Percentiles rank a stretch among this genome's conserved stretches.
Evolutionary conservation across 2,888 invertebrate genomes (phyloP).

Genomic region (Patella caerulea): DNA sequence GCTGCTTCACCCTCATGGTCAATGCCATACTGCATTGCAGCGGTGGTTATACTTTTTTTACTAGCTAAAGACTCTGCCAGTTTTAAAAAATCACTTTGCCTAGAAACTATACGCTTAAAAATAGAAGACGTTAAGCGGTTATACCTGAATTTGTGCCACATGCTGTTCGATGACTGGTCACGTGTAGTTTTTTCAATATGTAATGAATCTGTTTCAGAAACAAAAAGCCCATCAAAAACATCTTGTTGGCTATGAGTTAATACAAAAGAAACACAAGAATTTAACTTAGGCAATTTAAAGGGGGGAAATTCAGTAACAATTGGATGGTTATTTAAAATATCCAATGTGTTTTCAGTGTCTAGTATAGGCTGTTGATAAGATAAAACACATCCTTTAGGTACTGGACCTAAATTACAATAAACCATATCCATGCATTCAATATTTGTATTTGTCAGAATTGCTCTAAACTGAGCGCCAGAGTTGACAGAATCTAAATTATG

Average conservation of each 20-base stretch:
- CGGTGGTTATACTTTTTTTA: too few species aligned
- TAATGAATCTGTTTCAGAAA: background rate
- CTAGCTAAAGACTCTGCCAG: background rate
- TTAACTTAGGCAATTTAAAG: background rate
- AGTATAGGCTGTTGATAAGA: background rate
- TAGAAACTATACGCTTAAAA: background rate
- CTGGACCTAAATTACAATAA: background rate
- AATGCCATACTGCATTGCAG: too few species aligned
- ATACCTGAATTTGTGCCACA: slow-evolving; percentile 9
- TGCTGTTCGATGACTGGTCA: background rate
- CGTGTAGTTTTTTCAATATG: background rate
- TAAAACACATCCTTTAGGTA: too few species aligned
- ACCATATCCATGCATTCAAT: background rate
- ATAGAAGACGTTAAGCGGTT: background rate
- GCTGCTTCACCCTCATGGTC: too few species aligned
- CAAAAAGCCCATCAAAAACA: background rate
- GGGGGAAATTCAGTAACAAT: background rate
- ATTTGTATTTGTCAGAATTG: background rate
- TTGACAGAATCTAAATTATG: background rate
- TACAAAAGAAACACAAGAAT: background rate
- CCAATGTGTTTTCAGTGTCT: background rate
- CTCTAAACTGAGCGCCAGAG: background rate
- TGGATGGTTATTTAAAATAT: background rate
- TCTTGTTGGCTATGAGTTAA: background rate
- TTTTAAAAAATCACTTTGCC: background rate